These are phyloP conservation scores for Caenorhabditis sp. DNA, from an alignment of 2,888 invertebrate species.

Conservation along the genomic window DNA sequence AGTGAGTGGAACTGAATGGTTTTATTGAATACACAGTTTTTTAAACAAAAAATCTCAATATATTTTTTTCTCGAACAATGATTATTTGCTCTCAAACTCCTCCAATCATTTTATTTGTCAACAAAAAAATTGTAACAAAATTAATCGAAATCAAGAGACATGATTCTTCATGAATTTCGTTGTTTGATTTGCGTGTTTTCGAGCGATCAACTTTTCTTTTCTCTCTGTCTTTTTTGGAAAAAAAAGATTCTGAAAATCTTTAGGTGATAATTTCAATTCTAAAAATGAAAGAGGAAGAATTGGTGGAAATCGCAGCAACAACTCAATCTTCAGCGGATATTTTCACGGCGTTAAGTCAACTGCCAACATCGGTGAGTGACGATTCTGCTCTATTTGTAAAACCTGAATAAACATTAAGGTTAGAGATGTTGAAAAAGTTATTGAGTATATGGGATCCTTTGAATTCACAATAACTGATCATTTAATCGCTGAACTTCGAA, in stretches of 20 bases:
- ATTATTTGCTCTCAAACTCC: no score
- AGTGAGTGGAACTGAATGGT: conserved; percentile 24
- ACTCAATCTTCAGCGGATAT: conserved; percentile 83
- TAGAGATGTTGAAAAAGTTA: conserved; percentile 54
- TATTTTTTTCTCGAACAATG: no score
- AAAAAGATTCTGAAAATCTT: conserved; percentile 1
- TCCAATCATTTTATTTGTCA: no score
- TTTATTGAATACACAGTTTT: no score
- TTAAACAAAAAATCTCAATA: conserved; percentile 3
- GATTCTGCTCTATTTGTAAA: neutral
- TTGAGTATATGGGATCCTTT: conserved; percentile 68
- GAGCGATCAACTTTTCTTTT: neutral
- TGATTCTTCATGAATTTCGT: no score
- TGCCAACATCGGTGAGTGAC: conserved; percentile 76
- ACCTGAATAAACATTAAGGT: conserved; percentile 32
- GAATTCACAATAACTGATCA: conserved; percentile 69
- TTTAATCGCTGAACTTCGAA: conserved; percentile 58
- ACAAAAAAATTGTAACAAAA: no score
- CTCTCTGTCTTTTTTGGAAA: no score
- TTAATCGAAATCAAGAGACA: no score
- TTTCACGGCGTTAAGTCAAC: conserved; percentile 93
- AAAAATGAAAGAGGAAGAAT: conserved; percentile 78
- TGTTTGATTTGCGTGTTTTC: no score
- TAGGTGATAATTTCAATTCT: conserved; percentile 67
- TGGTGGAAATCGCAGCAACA: conserved; percentile 83